phyloP scores from a whole-genome alignment of 2,113 vertebrate genomes.

The Callopanchax toddi region DNA sequence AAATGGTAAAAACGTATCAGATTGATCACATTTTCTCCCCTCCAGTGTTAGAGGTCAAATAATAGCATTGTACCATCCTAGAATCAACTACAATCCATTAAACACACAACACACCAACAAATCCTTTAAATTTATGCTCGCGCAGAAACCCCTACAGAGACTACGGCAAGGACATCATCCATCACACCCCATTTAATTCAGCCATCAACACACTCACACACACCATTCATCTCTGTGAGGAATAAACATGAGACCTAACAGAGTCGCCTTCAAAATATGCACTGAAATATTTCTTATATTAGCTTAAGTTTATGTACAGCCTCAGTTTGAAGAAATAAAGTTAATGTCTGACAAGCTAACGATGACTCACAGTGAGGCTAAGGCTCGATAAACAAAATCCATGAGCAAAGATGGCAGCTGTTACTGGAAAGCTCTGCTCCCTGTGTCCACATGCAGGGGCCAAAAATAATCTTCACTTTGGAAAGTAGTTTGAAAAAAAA shows the following conservation, averaged over 20 bases:
- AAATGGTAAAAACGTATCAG: slow-evolving; percentile 18
- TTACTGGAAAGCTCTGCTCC: too few relatives aligned
- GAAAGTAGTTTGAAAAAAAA: too few relatives aligned
- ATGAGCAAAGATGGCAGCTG: too few relatives aligned
- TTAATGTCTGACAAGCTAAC: too few relatives aligned
- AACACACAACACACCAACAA: slow-evolving; percentile 4
- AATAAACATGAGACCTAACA: slow-evolving; percentile 46
- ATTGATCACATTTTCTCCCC: slow-evolving; percentile 9
- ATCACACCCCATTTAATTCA: slow-evolving; percentile 44
- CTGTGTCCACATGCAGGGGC: too few relatives aligned
- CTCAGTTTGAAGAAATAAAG: too few relatives aligned
- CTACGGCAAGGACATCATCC: slow-evolving; percentile 51
- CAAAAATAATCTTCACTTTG: too few relatives aligned
- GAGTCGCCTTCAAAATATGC: slow-evolving; percentile 3
- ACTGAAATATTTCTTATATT: too few relatives aligned
- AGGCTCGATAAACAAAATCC: too few relatives aligned
- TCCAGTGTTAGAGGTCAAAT: slow-evolving; percentile 8
- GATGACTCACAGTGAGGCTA: too few relatives aligned
- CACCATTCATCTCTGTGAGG: slow-evolving; percentile 22
- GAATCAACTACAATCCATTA: slow-evolving; percentile 35
- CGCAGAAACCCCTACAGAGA: slow-evolving; percentile 36
- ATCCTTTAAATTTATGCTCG: slow-evolving; percentile 38
- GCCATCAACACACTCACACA: slow-evolving; percentile 7
- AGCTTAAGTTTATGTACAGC: too few relatives aligned
- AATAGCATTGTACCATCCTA: slow-evolving; percentile 31